A percentile compares a stretch with the other conserved stretches of the same genome.
These are phyloP conservation scores for Rhinolophus ferrumequinum DNA, from an alignment of 2,113 vertebrate genomes.

Conservation along the genomic window DNA sequence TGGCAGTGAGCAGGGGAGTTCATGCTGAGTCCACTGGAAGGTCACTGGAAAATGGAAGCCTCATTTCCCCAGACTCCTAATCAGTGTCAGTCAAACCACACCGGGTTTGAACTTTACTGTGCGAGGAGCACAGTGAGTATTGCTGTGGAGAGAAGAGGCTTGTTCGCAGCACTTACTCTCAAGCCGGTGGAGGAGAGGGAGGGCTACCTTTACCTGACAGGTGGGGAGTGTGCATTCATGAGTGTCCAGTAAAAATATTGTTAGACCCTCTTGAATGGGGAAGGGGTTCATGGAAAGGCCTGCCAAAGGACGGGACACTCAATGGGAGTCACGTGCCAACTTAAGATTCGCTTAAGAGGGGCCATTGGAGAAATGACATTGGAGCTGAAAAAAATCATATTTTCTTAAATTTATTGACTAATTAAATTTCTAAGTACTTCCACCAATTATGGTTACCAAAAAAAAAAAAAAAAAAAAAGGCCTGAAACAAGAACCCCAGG, in stretches of 20 bases:
- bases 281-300: not conserved
- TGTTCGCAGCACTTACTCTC: not conserved
- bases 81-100: not conserved
- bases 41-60: not conserved
- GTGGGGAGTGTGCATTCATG: accelerated
- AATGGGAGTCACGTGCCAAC: not conserved
- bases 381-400: not conserved
- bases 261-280: not conserved
- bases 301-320: not conserved
- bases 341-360: not conserved
- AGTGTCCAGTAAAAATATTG: not conserved
- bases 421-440: not conserved
- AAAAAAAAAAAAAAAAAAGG: not conserved
- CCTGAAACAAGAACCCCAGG: not conserved
- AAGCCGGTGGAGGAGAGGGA: not conserved
- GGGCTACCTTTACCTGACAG: not conserved
- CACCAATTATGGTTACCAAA: not conserved
- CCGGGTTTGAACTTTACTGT: accelerated
- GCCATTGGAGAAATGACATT: not conserved
- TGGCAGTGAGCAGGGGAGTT: not conserved
- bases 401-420: not conserved
- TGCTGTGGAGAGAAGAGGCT: not conserved
- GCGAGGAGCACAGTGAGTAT: not conserved
- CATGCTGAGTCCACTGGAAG: not conserved
- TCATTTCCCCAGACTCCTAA: not conserved